Evolutionary conservation across 2,888 invertebrate genomes (phyloP).

Genomic region (Agriotes lineatus): DNA sequence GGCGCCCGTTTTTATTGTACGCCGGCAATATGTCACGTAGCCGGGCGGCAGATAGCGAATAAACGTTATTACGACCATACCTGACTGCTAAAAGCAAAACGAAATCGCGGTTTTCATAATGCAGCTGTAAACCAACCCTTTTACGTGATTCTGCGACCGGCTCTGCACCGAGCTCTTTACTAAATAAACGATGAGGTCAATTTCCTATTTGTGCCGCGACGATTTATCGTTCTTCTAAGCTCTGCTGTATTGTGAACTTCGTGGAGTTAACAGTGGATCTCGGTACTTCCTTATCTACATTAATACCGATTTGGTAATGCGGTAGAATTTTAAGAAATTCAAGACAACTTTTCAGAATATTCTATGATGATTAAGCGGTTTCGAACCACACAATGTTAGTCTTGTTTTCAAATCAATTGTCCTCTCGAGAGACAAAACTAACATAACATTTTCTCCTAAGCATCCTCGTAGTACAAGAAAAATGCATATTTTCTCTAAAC

Average conservation of each 20-base stretch:
- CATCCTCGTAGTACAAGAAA: too few relatives aligned
- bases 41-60: slow-evolving; percentile 58
- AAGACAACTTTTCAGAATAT: too few relatives aligned
- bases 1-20: slow-evolving; percentile 56
- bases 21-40: slow-evolving; percentile 63
- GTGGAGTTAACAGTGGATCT: too few relatives aligned
- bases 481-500: too few relatives aligned
- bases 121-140: slow-evolving; percentile 34
- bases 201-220: neutral
- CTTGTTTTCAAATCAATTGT: too few relatives aligned
- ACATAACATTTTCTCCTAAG: too few relatives aligned
- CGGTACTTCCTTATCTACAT: too few relatives aligned
- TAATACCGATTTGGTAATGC: too few relatives aligned
- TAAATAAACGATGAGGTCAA: slow-evolving; percentile 21
- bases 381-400: too few relatives aligned
- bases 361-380: too few relatives aligned
- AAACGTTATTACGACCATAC: slow-evolving; percentile 59
- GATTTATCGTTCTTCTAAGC: neutral
- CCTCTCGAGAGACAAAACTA: too few relatives aligned
- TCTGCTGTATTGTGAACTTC: neutral
- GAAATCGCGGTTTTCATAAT: slow-evolving; percentile 47
- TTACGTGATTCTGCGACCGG: slow-evolving; percentile 26
- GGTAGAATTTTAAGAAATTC: too few relatives aligned
- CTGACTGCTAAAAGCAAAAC: slow-evolving; percentile 56
- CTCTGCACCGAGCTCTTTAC: slow-evolving; percentile 6